Evolutionary conservation across 2,797 vertebrate species (phyloP).

Genomic region (Falco novaeseelandiae): DNA sequence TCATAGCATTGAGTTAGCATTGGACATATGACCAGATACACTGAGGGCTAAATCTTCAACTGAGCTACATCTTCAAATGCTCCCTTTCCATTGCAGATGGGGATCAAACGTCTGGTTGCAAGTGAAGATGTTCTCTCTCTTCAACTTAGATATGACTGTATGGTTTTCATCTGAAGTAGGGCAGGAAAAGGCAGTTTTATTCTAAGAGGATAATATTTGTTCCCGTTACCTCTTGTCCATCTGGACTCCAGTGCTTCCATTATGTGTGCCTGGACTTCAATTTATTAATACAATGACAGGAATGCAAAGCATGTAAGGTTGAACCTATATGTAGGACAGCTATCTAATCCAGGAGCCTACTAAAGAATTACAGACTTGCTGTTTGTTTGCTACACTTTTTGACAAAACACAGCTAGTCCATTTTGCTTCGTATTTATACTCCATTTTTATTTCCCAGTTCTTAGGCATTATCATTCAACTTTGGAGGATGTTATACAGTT

Average conservation of each 20-base stretch:
- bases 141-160: not conserved
- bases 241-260: not conserved
- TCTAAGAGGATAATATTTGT: not conserved
- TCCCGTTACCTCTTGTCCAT: not conserved
- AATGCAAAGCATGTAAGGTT: not conserved
- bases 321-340: not conserved
- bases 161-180: not conserved
- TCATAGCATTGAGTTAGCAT: not conserved
- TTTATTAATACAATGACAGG: not conserved
- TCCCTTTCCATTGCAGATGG: not conserved
- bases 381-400: not conserved
- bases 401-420: not conserved
- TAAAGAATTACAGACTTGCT: not conserved
- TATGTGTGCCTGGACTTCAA: not conserved
- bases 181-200: not conserved
- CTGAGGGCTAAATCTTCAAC: not conserved
- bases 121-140: not conserved
- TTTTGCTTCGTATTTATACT: not conserved
- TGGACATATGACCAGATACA: not conserved
- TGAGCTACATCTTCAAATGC: not conserved
- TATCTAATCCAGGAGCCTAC: not conserved
- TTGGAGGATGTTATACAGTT: not conserved
- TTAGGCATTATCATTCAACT: not conserved
- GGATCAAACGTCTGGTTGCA: not conserved
- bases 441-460: not conserved